Conservation (phyloP, 2,888 invertebrate genomes). For the Drosophila flavopinicola region DNA sequence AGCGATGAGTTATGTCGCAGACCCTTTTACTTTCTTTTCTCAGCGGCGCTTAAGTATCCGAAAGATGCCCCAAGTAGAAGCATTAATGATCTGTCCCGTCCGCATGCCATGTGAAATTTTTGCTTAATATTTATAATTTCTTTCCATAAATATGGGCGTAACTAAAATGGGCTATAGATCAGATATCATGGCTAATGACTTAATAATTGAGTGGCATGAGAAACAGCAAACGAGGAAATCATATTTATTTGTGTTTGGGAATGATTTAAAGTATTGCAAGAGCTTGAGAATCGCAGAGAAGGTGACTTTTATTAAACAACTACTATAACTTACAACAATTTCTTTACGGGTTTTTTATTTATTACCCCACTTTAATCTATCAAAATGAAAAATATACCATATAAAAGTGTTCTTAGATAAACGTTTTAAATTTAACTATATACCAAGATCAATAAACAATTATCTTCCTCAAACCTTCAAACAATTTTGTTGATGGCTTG, state of each 20-base stretch:
- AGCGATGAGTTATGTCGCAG: constrained; percentile 70
- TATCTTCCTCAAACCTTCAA: too few species aligned
- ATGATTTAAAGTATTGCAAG: constrained; percentile 12
- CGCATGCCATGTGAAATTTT: constrained; percentile 46
- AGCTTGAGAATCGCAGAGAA: not conserved
- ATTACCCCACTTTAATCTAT: too few species aligned
- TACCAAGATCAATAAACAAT: too few species aligned
- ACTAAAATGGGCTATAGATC: constrained; percentile 20
- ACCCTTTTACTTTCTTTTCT: constrained; percentile 75
- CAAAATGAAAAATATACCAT: too few species aligned
- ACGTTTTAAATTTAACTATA: too few species aligned
- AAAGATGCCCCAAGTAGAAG: constrained; percentile 42
- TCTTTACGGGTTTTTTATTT: too few species aligned
- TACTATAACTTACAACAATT: not conserved
- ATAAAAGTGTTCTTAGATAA: too few species aligned
- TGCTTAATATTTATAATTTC: constrained; percentile 13
- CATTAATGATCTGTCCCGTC: constrained; percentile 35
- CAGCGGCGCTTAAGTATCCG: constrained; percentile 18
- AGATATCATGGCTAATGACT: constrained; percentile 56
- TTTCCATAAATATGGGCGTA: constrained; percentile 33
- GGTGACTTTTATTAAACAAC: not conserved
- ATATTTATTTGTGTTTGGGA: constrained; percentile 8
- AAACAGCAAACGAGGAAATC: constrained; percentile 23
- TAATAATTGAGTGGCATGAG: constrained; percentile 61
- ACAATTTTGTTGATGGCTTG: too few species aligned